phyloP scores from a whole-genome alignment of 2,888 invertebrate species.

The Malacosoma neustria region DNA sequence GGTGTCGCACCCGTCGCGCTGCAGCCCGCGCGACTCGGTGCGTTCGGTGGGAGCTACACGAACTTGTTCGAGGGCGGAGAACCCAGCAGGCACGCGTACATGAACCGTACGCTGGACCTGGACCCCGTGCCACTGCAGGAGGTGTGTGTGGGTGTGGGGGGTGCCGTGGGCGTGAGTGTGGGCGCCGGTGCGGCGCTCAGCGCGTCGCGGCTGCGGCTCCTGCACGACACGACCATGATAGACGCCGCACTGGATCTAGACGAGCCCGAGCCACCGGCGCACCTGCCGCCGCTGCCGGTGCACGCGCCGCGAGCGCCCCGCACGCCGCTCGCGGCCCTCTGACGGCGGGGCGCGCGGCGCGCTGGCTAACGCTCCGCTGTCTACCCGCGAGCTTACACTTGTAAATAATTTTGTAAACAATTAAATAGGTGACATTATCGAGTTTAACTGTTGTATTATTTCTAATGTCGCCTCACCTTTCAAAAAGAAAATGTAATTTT shows the following conservation, averaged over 20 bases:
- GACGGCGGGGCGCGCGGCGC: conserved; percentile 5
- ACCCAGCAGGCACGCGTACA: conserved; percentile 47
- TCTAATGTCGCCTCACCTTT: conserved; percentile 7
- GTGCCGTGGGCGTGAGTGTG: conserved; percentile 32
- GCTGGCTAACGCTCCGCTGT: conserved; percentile 3
- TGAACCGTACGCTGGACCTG: conserved; percentile 73
- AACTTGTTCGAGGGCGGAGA: conserved; percentile 21
- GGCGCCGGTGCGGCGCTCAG: conserved; percentile 60
- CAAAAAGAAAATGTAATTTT: conserved; percentile 14
- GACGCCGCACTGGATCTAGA: conserved; percentile 92
- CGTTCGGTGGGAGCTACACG: conserved; percentile 16
- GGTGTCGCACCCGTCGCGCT: conserved; percentile 12
- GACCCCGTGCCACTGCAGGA: conserved; percentile 55
- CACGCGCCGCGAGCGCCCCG: conserved; percentile 12
- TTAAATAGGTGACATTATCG: conserved; percentile 22
- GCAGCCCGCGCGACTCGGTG: conserved; percentile 9
- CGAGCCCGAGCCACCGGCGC: conserved; percentile 78
- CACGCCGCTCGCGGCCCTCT: conserved; percentile 6
- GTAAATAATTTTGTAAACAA: conserved; percentile 16
- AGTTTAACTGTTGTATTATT: conserved; percentile 10
- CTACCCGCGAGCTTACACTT: conserved; percentile 5
- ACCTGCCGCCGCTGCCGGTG: conserved; percentile 17
- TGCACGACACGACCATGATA: conserved; percentile 93
- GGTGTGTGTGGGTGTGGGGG: conserved; percentile 16
- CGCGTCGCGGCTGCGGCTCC: conserved; percentile 83